These are phyloP conservation scores for Tragelaphus imberbis DNA, from an alignment of 2,113 vertebrate species.

Conservation along the genomic window DNA sequence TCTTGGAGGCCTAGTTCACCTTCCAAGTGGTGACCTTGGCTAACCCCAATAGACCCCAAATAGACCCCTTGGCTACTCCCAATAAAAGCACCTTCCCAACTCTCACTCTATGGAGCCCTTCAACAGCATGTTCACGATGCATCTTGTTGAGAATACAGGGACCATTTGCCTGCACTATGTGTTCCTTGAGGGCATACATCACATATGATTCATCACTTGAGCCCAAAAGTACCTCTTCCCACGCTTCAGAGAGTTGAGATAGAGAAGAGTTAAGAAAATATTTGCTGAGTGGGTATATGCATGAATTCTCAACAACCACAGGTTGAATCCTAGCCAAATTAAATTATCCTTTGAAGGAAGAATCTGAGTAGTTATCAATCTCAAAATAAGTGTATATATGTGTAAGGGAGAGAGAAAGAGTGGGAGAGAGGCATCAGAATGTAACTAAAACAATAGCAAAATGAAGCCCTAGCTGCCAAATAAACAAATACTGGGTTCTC, in stretches of 20 bases:
- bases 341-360: not conserved
- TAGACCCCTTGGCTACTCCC: not conserved
- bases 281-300: not conserved
- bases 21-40: not conserved
- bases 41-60: not conserved
- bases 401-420: not conserved
- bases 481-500: not conserved
- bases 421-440: not conserved
- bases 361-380: not conserved
- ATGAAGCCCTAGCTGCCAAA: not conserved
- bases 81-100: not conserved
- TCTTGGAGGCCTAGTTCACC: not conserved
- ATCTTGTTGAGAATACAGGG: not conserved
- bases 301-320: not conserved
- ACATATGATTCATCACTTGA: not conserved
- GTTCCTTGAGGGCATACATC: not conserved
- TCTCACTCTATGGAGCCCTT: not conserved
- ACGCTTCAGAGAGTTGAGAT: not conserved
- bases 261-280: not conserved
- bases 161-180: not conserved
- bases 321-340: not conserved
- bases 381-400: not conserved
- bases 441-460: not conserved
- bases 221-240: not conserved
- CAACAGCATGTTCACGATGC: fast-evolving